Evolutionary conservation across 2,113 vertebrate species (phyloP), one percentile per base, ranked within the genome.

Genomic region (Herpailurus yagouaroundi): DNA sequence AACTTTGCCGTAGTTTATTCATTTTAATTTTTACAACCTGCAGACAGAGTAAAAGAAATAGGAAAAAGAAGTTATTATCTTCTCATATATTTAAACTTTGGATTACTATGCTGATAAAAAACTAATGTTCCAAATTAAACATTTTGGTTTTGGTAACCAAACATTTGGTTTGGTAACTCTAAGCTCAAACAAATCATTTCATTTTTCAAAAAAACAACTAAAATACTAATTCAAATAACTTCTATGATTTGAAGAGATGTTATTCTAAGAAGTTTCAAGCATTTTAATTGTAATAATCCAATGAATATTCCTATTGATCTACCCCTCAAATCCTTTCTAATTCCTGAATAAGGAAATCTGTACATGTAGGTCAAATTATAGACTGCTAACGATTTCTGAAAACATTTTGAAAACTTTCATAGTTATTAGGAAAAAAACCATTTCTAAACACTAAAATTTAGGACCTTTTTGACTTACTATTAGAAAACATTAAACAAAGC

Each of bases 1-100:
- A 99, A 98, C 99, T 99, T 97, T 99, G 99, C 97, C 99, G 99
- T 99, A 99, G 99, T 99, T 99, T 99, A 98, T 99, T 99, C 99
- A 99, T 99, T 98, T 99, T 98, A 99, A 98, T 98, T 98, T 98
- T 99, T 98, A 99, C 96, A 98, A 98, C 96, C 98, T 99, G 96
- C 36, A 98, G 97, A 92, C 31, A 92, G 4, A 98, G 50, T 38
- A 79, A 95, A 95, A 95, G 25, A 97, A 94, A 96, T 55, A 92
- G 29, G 21, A 91, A 63, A 87, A 95, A 88, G 31, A 94, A 94
- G 16, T 92, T 91, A 95, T 38, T 48, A 86, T 27, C 23, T 91
- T 96, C 52, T 97, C 82, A 94, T 7, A 91, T 33, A 95, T 45
- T 92, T 89, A 89, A 95, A 97, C 29, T 90, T 83, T 52, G n/a